Evolutionary conservation across 2,888 invertebrate genomes (phyloP).

Genomic region (Drosophila emarginata): DNA sequence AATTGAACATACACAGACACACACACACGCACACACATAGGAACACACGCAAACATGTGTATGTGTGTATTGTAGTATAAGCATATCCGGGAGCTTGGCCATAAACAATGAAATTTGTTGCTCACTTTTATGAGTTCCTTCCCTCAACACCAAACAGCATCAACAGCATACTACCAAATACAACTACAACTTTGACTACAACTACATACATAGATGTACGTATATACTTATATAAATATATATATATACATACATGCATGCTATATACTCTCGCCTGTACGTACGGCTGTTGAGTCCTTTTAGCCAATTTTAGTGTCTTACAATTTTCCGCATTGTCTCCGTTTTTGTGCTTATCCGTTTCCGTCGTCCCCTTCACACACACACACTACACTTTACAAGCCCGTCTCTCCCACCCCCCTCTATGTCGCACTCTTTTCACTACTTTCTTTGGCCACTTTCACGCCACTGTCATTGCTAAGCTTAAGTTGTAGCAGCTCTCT

Average conservation of each 20-base stretch:
- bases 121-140: slow-evolving; percentile 72
- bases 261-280: slow-evolving; percentile 22
- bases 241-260: neutral
- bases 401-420: neutral
- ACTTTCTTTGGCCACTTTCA: slow-evolving; percentile 36
- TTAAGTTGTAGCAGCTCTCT: slow-evolving; percentile 65
- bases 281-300: slow-evolving; percentile 57
- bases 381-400: neutral
- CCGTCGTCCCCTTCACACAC: neutral
- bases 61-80: slow-evolving; percentile 5
- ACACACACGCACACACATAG: slow-evolving; percentile 13
- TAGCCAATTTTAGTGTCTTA: slow-evolving; percentile 74
- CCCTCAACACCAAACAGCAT: slow-evolving; percentile 41
- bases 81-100: slow-evolving; percentile 27
- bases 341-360: slow-evolving; percentile 54
- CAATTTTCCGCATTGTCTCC: slow-evolving; percentile 73
- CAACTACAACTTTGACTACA: slow-evolving; percentile 20
- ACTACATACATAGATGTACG: slow-evolving; percentile 36
- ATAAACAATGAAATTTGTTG: slow-evolving; percentile 74
- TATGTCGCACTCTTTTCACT: neutral
- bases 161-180: slow-evolving; percentile 16
- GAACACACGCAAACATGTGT: neutral
- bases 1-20: slow-evolving; percentile 37
- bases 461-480: slow-evolving; percentile 63
- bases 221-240: neutral